These are phyloP conservation scores for Asobara japonica DNA, from an alignment of 1,140 invertebrate species.

Conservation along the genomic window DNA sequence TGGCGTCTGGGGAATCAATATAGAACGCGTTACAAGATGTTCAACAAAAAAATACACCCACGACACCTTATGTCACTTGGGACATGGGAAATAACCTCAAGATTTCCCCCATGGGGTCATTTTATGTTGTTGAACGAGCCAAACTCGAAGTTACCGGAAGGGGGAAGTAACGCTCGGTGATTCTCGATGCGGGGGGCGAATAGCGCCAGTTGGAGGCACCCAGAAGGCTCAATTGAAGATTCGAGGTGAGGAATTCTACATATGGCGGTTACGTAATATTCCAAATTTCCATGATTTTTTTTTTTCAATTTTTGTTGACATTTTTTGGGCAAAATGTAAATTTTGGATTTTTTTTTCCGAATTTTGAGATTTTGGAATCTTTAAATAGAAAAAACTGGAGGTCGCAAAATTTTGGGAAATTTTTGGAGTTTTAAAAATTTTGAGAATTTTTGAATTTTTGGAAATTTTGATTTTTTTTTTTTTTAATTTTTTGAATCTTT, in stretches of 20 bases:
- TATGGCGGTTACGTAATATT: background rate
- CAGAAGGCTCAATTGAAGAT: background rate
- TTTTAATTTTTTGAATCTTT: too few relatives aligned
- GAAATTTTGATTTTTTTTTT: too few relatives aligned
- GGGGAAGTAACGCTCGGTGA: background rate
- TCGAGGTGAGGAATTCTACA: background rate
- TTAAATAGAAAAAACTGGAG: too few relatives aligned
- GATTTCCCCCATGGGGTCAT: conserved; percentile 1
- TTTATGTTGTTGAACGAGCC: background rate
- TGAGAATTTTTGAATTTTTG: too few relatives aligned
- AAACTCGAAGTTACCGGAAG: background rate
- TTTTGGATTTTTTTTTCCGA: background rate
- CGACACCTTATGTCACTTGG: background rate
- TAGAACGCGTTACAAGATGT: too few relatives aligned
- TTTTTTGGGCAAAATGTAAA: background rate
- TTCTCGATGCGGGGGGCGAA: background rate
- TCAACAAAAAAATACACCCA: too few relatives aligned
- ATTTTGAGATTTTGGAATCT: too few relatives aligned
- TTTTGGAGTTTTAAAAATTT: too few relatives aligned
- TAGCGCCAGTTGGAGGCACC: background rate
- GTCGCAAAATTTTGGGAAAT: too few relatives aligned
- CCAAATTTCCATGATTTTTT: background rate
- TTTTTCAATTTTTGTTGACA: background rate
- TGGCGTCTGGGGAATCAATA: too few relatives aligned
- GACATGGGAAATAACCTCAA: background rate